A percentile compares a stretch with the other conserved stretches of the same genome.
Conservation (phyloP, 2,113 vertebrate species). For the Menidia beryllina region DNA sequence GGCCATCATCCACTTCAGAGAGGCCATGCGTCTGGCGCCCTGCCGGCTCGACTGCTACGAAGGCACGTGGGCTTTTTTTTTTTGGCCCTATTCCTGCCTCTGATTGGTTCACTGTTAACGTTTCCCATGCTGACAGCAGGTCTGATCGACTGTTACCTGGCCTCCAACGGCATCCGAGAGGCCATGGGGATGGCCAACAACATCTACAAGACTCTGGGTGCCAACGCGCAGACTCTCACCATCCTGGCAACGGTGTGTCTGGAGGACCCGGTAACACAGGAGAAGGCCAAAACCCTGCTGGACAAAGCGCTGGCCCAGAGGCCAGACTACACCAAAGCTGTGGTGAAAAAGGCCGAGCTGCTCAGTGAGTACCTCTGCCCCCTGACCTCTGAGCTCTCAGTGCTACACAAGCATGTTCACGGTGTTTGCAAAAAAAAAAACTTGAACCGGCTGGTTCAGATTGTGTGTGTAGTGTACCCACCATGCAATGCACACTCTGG, state of each 20-base stretch:
- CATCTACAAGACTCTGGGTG: conserved; percentile 96
- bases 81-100: fast-evolving
- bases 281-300: conserved; percentile 94
- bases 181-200: conserved; percentile 99
- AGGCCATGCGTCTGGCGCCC: conserved; percentile 94
- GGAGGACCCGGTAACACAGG: conserved; percentile 95
- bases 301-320: conserved; percentile 95
- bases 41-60: conserved; percentile 97
- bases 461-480: too few species aligned
- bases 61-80: conserved; percentile 74
- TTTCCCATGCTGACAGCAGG: too few species aligned
- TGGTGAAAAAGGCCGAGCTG: conserved; percentile 97
- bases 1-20: conserved; percentile 97
- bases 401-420: too few species aligned
- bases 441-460: too few species aligned
- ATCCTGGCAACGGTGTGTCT: conserved; percentile 96
- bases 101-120: neutral
- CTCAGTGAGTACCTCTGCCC: conserved; percentile 85
- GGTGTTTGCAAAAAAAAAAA: too few species aligned
- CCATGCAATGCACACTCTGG: too few species aligned
- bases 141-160: conserved; percentile 96
- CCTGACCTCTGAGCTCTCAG: too few species aligned
- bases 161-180: conserved; percentile 95
- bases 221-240: conserved; percentile 95
- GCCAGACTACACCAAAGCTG: conserved; percentile 97